phyloP scores from a whole-genome alignment of 2,888 invertebrate genomes.

The Pterobdella sp. region DNA sequence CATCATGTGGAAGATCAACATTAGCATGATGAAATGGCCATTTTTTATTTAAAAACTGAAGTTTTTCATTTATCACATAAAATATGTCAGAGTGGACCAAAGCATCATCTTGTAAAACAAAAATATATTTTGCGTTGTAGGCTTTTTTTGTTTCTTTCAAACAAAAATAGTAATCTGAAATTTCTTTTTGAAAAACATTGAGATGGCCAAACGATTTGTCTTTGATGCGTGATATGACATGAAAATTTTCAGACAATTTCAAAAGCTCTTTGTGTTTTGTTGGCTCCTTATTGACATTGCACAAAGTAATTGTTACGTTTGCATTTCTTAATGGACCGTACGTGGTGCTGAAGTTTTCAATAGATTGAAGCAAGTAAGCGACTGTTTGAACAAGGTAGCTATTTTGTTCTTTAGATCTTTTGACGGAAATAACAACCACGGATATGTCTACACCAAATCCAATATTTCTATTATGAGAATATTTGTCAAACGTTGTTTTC shows the following conservation, averaged over 20 bases:
- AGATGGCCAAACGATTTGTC: not conserved
- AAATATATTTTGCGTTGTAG: not conserved
- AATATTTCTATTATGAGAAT: not conserved
- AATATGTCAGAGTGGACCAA: not conserved
- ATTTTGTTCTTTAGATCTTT: not conserved
- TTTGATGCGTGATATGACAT: not conserved
- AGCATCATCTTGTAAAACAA: conserved; percentile 12
- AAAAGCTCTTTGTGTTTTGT: not conserved
- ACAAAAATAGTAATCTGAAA: not conserved
- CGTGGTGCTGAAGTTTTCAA: not conserved
- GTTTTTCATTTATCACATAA: not conserved
- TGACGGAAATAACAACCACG: not conserved
- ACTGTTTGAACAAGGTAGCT: not conserved
- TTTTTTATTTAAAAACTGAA: not conserved
- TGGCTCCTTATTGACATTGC: not conserved
- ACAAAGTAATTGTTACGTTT: not conserved
- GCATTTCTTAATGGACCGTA: not conserved
- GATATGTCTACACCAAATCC: not conserved
- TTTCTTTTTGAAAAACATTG: not conserved
- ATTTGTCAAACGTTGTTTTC: not conserved
- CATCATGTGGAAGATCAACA: not conserved
- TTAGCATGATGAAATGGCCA: not conserved
- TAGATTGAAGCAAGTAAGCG: not conserved
- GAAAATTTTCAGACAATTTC: not conserved
- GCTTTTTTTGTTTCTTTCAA: not conserved